Percentiles rank a stretch among this genome's conserved stretches.
phyloP scores from a whole-genome alignment of 1,140 invertebrate species.

The Asbolus verrucosus region DNA sequence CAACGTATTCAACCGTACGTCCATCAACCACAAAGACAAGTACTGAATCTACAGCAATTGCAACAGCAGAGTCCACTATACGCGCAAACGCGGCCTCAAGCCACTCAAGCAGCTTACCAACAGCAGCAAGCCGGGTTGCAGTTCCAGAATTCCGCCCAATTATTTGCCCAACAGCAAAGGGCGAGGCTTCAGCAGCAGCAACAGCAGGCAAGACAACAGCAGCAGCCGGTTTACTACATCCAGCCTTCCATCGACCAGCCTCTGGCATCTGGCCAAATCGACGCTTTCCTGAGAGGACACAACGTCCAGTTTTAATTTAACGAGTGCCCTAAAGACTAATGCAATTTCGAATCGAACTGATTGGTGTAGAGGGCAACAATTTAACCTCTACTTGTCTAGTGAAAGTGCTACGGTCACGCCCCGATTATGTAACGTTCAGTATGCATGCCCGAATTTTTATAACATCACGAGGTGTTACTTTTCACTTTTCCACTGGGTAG shows the following conservation, averaged over 20 bases:
- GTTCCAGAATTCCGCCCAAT: constrained; percentile 79
- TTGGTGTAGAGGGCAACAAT: neutral
- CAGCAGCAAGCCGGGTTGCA: constrained; percentile 76
- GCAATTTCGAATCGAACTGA: constrained; percentile 23
- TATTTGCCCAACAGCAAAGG: constrained; percentile 78
- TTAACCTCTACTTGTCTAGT: constrained; percentile 38
- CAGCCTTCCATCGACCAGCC: constrained; percentile 66
- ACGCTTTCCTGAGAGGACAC: constrained; percentile 82
- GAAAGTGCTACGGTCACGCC: constrained; percentile 44
- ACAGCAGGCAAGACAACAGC: constrained; percentile 62
- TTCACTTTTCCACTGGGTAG: constrained; percentile 22
- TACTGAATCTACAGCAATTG: constrained; percentile 61
- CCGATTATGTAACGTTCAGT: constrained; percentile 15
- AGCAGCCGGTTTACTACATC: constrained; percentile 76
- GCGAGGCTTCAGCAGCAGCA: constrained; percentile 66
- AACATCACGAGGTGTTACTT: constrained; percentile 22
- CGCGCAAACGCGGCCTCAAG: constrained; percentile 59
- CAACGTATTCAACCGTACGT: constrained; percentile 81
- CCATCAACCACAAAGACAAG: constrained; percentile 69
- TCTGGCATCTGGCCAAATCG: constrained; percentile 74
- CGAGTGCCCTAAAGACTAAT: constrained; percentile 11
- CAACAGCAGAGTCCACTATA: constrained; percentile 66
- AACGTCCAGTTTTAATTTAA: constrained; percentile 72
- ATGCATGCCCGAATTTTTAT: constrained; percentile 30
- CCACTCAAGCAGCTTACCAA: constrained; percentile 76